Base-by-base conservation (phyloP, 2,113 vertebrate species). In the Antechinus flavipes region DNA sequence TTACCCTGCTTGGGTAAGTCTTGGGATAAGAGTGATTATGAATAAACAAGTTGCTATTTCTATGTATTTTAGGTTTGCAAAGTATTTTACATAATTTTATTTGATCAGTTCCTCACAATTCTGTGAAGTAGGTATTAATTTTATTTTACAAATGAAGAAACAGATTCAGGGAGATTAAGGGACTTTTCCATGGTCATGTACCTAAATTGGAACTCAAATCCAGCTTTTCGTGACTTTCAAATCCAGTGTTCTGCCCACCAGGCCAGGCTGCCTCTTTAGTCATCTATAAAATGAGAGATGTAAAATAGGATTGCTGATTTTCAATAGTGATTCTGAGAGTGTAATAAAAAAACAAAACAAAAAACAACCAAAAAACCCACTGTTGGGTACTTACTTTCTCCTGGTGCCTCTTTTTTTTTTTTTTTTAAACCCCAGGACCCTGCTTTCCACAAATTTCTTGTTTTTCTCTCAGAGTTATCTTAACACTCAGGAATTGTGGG, bases 61-160 rank as follows among this genome's bases (percentile, higher is more conserved):
- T 76, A 68, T 68, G 27, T 22, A 12, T 35, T 61, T 68, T 68
- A 58, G 8, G 61, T 68, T 68, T 68, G 14, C 35, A n/a, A 76
- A 76, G 61, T n/a, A n/a, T 6, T 95, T 95, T 93, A 30, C 35
- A 42, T 90, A 42, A 35, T 76, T 76, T n/a, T 76, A 68, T 42
- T 61, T 91, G 91, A 90, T 94, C n/a, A 76, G 1, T 54, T 96
- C 30, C 3, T 23, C 68, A 76, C 47, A 92, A 58, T 6, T 52
- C 19, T 92, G 26, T n/a, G 58, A 95, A 92, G 90, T 84, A 96
- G 54, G 55, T 68, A 68, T 50, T 91, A 68, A 56, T 47, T 55
- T 90, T 52, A 92, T 93, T 96, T 96, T 95, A 94, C 89, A 96
- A 27, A 27, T 91, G 54, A 95, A 55, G 24, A 96, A 96, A 96